Conservation (phyloP, 2,797 vertebrate genomes). For the Mormyrops attenuatus region DNA sequence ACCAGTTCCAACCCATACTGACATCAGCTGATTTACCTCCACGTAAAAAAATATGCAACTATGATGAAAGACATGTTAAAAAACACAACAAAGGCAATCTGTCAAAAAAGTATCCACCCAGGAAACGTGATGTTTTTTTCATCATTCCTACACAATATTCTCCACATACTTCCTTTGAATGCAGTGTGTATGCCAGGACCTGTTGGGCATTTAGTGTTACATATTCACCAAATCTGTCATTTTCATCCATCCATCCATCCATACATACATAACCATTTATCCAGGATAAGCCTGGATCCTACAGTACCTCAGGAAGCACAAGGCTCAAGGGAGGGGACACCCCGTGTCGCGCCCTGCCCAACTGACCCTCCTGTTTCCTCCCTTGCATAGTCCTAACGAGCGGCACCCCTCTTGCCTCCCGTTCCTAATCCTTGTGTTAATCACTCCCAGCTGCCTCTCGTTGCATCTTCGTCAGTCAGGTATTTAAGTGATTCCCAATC, state of each 20-base stretch:
- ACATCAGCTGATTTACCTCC: conserved; percentile 1
- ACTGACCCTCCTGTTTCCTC: background rate
- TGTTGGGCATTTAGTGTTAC: background rate
- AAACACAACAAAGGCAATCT: background rate
- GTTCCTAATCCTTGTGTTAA: background rate
- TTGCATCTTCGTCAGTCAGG: background rate
- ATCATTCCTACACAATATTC: background rate
- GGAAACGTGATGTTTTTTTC: background rate
- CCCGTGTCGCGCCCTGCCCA: background rate
- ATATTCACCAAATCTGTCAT: background rate
- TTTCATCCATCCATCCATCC: background rate
- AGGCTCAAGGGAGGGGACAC: background rate
- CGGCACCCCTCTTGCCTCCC: background rate
- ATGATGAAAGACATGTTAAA: background rate
- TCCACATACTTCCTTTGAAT: background rate
- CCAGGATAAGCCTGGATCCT: background rate
- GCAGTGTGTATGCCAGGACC: background rate
- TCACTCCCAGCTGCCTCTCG: background rate
- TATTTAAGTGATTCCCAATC: background rate
- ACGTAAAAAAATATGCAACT: background rate
- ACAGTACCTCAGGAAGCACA: background rate
- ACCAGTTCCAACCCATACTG: background rate
- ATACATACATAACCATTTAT: background rate
- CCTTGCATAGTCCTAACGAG: background rate
- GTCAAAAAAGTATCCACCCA: background rate